A percentile compares a stretch with the other conserved stretches of the same genome.
Evolutionary conservation across 1,140 invertebrate species (phyloP).

Genomic region (Saxidomus purpurata): DNA sequence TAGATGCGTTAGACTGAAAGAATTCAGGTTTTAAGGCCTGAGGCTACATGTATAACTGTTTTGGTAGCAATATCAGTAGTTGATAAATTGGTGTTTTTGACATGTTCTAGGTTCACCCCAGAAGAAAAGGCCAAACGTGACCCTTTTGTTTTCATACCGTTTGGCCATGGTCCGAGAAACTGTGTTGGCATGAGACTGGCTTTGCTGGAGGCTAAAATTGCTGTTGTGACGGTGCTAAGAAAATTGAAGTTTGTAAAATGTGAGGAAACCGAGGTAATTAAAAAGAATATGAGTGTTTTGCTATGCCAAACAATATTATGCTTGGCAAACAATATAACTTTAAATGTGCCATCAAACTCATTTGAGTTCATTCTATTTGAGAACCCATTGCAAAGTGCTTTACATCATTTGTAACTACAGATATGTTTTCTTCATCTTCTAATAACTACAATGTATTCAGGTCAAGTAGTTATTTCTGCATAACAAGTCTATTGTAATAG

Average conservation of each 20-base stretch:
- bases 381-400: too few relatives aligned
- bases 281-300: too few relatives aligned
- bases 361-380: background rate
- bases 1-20: too few relatives aligned
- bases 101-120: constrained; percentile 61
- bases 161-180: constrained; percentile 88
- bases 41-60: too few relatives aligned
- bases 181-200: constrained; percentile 90
- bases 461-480: too few relatives aligned
- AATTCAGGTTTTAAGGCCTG: too few relatives aligned
- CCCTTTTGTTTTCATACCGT: constrained; percentile 87
- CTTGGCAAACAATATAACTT: background rate
- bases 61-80: too few relatives aligned
- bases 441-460: too few relatives aligned
- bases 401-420: background rate
- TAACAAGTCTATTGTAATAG: background rate
- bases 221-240: constrained; percentile 83
- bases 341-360: too few relatives aligned
- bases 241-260: constrained; percentile 70
- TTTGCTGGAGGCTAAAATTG: constrained; percentile 90
- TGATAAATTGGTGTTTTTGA: background rate
- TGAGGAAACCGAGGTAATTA: constrained; percentile 56
- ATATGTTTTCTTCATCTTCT: too few relatives aligned
- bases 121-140: constrained; percentile 83
- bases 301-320: too few relatives aligned